Conservation (phyloP, 2,888 invertebrate species). For the Pyrrhia umbra region DNA sequence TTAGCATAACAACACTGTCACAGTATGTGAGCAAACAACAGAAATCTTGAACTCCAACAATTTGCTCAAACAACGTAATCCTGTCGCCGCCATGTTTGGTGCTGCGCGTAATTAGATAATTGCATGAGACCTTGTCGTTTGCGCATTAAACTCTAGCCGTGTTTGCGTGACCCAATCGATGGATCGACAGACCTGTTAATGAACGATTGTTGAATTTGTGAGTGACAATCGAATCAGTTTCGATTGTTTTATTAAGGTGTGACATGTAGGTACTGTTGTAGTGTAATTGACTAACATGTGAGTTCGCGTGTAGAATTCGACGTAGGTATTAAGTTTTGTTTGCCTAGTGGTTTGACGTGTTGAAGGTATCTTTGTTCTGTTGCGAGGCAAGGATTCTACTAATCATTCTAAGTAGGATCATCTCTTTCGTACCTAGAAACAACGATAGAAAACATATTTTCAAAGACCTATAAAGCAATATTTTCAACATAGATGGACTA, state of each 20-base stretch:
- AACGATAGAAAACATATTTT: not conserved
- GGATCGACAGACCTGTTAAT: slow-evolving; percentile 52
- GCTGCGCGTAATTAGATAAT: slow-evolving; percentile 82
- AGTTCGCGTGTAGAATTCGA: slow-evolving; percentile 30
- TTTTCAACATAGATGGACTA: too few species aligned
- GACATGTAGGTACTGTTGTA: slow-evolving; percentile 3
- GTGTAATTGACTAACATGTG: slow-evolving; percentile 27
- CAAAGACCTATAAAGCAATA: not conserved
- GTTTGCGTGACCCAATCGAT: slow-evolving; percentile 51
- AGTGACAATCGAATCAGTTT: slow-evolving; percentile 57
- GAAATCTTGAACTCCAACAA: slow-evolving; percentile 79
- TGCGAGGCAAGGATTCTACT: not conserved
- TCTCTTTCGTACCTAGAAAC: not conserved
- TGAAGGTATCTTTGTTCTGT: not conserved
- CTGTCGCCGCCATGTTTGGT: slow-evolving; percentile 70
- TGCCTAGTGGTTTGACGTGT: not conserved
- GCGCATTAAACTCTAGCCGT: slow-evolving; percentile 51
- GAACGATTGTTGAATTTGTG: slow-evolving; percentile 58
- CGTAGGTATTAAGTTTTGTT: slow-evolving; percentile 21
- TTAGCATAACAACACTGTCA: slow-evolving; percentile 74
- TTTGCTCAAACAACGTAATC: slow-evolving; percentile 80
- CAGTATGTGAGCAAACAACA: slow-evolving; percentile 62
- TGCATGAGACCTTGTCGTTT: slow-evolving; percentile 72
- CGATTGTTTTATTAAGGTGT: slow-evolving; percentile 55
- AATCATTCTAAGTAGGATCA: not conserved